Evolutionary conservation across 2,888 invertebrate genomes (phyloP).

Genomic region (Drosophila villosipedis): DNA sequence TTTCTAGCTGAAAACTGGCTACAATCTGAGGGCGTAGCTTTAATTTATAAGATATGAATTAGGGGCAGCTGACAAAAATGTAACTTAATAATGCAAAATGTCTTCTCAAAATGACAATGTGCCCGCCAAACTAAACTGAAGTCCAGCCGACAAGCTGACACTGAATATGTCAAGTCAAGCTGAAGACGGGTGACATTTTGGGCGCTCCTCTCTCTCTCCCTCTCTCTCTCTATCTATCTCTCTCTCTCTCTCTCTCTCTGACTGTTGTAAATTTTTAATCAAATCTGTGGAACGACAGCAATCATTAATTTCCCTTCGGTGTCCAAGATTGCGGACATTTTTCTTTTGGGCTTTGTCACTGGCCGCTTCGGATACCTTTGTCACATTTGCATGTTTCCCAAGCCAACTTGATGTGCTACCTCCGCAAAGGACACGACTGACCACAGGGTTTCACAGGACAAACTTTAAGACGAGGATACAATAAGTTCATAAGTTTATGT

Average conservation of each 20-base stretch:
- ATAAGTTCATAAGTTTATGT: constrained; percentile 18
- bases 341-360: constrained; percentile 53
- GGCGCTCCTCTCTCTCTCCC: constrained; percentile 18
- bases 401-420: constrained; percentile 8
- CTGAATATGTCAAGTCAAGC: constrained; percentile 62
- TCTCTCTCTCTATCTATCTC: neutral
- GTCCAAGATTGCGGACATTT: constrained; percentile 55
- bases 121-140: constrained; percentile 15
- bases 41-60: neutral
- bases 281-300: constrained; percentile 58
- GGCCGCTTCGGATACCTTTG: constrained; percentile 40
- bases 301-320: constrained; percentile 62
- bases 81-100: neutral
- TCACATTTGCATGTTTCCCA: constrained; percentile 49
- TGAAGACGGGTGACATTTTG: constrained; percentile 62
- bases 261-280: constrained; percentile 63
- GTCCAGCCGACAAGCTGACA: constrained; percentile 42
- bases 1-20: neutral
- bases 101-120: constrained; percentile 6
- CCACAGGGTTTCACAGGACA: constrained; percentile 31
- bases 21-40: neutral
- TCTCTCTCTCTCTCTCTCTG: neutral
- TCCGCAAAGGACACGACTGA: constrained; percentile 19
- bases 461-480: constrained; percentile 1
- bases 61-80: neutral